phyloP scores from a whole-genome alignment of 2,888 invertebrate species.

The Bombylius major region DNA sequence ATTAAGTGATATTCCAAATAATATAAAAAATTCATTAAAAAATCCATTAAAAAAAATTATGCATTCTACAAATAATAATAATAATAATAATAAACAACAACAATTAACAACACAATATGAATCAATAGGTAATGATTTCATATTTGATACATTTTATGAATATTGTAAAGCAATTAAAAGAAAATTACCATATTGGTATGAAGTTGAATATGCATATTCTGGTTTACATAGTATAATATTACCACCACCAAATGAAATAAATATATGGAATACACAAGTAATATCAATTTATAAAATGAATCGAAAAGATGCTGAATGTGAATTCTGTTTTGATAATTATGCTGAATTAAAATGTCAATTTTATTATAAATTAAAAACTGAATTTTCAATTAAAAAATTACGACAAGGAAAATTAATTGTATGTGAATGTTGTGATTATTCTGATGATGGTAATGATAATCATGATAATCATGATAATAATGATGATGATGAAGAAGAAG shows the following conservation, averaged over 20 bases:
- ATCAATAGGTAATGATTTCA: no score
- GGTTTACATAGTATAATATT: slow-evolving; percentile 35
- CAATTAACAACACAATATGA: no score
- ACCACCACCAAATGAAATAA: slow-evolving; percentile 33
- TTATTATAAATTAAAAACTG: slow-evolving; percentile 34
- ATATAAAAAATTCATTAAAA: no score
- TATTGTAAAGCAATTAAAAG: slow-evolving; percentile 16
- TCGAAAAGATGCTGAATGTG: slow-evolving; percentile 39
- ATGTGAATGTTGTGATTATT: slow-evolving; percentile 52
- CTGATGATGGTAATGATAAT: slow-evolving; percentile 4
- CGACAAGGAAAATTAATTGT: slow-evolving; percentile 38
- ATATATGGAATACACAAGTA: slow-evolving; percentile 33
- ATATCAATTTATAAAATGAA: slow-evolving; percentile 35
- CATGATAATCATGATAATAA: neutral
- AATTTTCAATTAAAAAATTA: slow-evolving; percentile 34
- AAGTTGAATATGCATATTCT: slow-evolving; percentile 35
- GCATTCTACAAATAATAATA: no score
- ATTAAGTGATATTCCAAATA: no score
- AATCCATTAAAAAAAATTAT: no score
- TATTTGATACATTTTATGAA: neutral
- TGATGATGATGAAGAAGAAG: neutral
- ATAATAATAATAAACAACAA: no score
- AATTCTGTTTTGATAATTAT: slow-evolving; percentile 45
- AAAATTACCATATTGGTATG: slow-evolving; percentile 35
- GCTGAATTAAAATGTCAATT: slow-evolving; percentile 44